Base-by-base conservation (phyloP, 2,888 invertebrate genomes). In the Pimpla rufipes region DNA sequence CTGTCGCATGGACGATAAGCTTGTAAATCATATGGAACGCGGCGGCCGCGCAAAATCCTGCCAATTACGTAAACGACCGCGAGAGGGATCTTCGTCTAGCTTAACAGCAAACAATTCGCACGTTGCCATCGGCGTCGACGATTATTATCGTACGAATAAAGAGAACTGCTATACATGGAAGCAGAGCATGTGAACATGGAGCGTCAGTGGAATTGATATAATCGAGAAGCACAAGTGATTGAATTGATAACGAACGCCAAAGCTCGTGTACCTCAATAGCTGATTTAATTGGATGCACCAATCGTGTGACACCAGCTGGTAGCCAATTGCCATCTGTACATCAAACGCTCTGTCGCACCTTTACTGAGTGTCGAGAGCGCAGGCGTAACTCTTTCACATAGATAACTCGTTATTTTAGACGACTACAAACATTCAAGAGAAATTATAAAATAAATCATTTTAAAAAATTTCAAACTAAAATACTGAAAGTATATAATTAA, bases 51-150 rank as follows among this genome's bases (percentile, higher is more conserved):
- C 37, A 62, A 62, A 40, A 62, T 37, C 18, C 37, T 37, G 16
- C 37, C 37, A 62, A 62, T 37, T 62, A 62, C 37, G 62, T 62
- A 62, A 62, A 18, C 62, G 37, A 40, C 35, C 7, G 35, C 4
- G 40, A 62, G 18, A 16, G 10, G n/a, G 18, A 37, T 62, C 10
- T 37, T 62, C 18, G 35, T 37, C 62, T 5, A 5, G 29, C 29
- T 29, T 18, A 7, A 16, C 10, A 18, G 13, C 35, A 10, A n/a
- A 62, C 35, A 18, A 37, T 62, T 62, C 40, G 29, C 35, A 59
- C 35, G 10, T n/a, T 59, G n/a, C 16, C 16, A 16, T 16, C 29
- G 23, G 13, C 50, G 18, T 29, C 57, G 55, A 57, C 23, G 57
- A 57, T 57, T 29, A 29, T 57, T 29, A n/a, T n/a, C 57, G 29